Percentiles rank a stretch among this genome's conserved stretches.
phyloP scores from a whole-genome alignment of 2,113 vertebrate species.

The Nematolebias whitei region DNA sequence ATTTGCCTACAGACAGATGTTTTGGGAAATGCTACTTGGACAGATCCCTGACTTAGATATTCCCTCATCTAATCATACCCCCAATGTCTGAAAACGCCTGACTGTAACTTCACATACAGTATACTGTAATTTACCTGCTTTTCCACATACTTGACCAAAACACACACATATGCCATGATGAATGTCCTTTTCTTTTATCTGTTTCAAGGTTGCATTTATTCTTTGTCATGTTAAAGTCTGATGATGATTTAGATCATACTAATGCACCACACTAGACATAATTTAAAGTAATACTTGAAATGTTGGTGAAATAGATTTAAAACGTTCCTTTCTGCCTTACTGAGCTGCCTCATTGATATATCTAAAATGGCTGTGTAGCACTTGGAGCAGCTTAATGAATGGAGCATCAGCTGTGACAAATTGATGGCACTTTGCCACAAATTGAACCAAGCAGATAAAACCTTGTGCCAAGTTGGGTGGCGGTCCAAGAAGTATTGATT shows the following conservation, averaged over 20 bases:
- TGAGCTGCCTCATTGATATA: conserved; percentile 3
- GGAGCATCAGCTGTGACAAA: conserved; percentile 28
- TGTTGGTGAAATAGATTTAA: not conserved
- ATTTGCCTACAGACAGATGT: not conserved
- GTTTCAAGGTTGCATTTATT: not conserved
- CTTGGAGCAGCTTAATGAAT: conserved; percentile 22
- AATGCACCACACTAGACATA: not conserved
- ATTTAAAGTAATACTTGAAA: not conserved
- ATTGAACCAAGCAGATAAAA: conserved; percentile 11
- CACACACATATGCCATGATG: not conserved
- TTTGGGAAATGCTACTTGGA: not conserved
- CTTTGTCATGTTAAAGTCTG: not conserved
- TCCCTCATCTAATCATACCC: not conserved
- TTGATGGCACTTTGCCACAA: conserved; percentile 21
- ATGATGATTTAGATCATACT: not conserved
- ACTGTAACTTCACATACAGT: not conserved
- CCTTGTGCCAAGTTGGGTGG: conserved; percentile 15
- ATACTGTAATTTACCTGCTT: not conserved
- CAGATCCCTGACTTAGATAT: no score
- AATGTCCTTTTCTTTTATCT: not conserved
- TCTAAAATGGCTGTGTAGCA: conserved; percentile 6
- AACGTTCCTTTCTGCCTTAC: not conserved
- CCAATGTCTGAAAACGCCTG: not conserved
- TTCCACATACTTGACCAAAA: not conserved
- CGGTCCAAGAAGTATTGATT: conserved; percentile 35